Base-by-base conservation (phyloP, 2,888 invertebrate species). In the Spilosoma lubricipeda region DNA sequence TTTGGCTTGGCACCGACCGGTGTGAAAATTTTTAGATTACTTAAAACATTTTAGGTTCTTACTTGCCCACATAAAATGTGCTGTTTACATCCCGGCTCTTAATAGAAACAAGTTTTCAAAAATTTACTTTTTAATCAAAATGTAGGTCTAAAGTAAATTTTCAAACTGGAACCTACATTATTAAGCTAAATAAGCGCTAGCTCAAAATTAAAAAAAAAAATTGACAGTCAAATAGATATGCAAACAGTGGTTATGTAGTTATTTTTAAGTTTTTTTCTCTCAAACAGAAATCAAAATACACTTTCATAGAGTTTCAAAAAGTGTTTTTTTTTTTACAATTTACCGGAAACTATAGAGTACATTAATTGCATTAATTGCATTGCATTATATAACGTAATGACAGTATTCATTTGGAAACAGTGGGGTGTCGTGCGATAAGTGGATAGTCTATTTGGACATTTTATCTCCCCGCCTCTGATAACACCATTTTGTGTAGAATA, bases 401-500 rank as follows among this genome's bases (percentile, higher is more conserved):
- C 73, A 77, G 82, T 81, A 85, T 82, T 80, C 83, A 88, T 88
- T 88, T 85, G 78, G 86, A 82, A 79, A 77, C 85, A 82, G 84
- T 83, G 80, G 83, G 80, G 81, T 82, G 81, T 78, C 82, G 83
- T 77, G 82, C 85, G 89, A 90, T 91, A 90, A 90, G 90, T 89
- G 86, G 86, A 82, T 86, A 84, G 86, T 59, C 88, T 88, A 88
- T 90, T 90, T 87, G 86, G 83, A 80, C 82, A 78, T 83, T 87
- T 91, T 92, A 92, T 92, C 91, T 90, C 86, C 82, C 85, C 86
- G 82, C 77, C 83, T 85, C 89, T 63, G 91, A 92, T 92, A 93
- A 90, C 88, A 86, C 88, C 88, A 89, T 91, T 85, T 90, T 90
- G 88, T 87, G 90, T 89, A 90, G 88, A 91, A 92, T 91, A 91